Evolutionary conservation across 2,888 invertebrate species (phyloP), one percentile per base, ranked within the genome.

Genomic region (Nesidiocoris tenuis): DNA sequence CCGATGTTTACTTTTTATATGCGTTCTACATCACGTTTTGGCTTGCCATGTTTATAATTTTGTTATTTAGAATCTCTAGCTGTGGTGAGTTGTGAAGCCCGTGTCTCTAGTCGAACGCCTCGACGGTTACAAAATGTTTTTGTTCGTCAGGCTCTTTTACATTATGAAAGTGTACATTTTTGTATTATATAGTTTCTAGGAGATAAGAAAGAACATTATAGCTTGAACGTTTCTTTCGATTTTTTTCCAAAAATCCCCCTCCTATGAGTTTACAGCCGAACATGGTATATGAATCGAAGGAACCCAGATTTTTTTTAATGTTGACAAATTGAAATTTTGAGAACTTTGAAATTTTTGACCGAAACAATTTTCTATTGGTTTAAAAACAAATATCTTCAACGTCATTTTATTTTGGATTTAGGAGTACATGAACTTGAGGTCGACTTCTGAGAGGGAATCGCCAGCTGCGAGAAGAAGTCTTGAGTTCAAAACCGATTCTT

Each of bases 121-220:
- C 59, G 57, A 57, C 70, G 70, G 54, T 70, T 57, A 70, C 70
- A 59, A 25, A 54, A 55, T 67, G 55, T 59, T 70, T 56, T 70
- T 70, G 57, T 70, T 70, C 70, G 70, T 57, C 57, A 59, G 70
- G 70, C 19, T 59, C 9, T 54, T 70, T 70, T 59, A 59, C 59
- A 59, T 70, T 59, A 24, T 25, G 23, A 59, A 70, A 70, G 7
- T 70, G 70, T 70, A 70, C 56, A 70, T 70, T 70, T 87, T 88
- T 87, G 87, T 87, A 87, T 86, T 84, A 87, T 87, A 87, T 87
- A 87, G 86, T 84, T 85, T 87, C 86, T 87, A 87, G 86, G 84
- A 84, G 86, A 85, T 84, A 83, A 84, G 68, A 75, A 74, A 74
- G 80, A 79, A 83, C 39, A 39, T 39, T 77, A 72, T 54, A 75